Conservation (phyloP, 2,113 vertebrate species). For the Petroica traversi region DNA sequence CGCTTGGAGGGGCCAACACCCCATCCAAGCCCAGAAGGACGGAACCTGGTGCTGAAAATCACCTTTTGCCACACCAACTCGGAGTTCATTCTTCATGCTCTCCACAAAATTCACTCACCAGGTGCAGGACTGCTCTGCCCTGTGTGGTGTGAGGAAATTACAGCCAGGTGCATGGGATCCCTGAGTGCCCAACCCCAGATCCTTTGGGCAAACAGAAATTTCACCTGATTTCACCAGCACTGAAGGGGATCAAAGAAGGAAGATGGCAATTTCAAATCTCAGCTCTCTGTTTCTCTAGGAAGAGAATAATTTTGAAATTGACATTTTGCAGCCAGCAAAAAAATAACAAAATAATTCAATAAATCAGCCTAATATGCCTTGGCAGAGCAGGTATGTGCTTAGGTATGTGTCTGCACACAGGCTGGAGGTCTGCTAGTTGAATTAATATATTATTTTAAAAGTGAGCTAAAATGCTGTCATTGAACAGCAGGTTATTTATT, state of each 20-base stretch:
- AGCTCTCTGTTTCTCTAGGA: not conserved
- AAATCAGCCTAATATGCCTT: not conserved
- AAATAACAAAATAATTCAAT: not conserved
- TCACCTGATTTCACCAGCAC: not conserved
- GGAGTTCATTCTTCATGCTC: not conserved
- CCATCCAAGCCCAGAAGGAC: not conserved
- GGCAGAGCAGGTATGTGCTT: not conserved
- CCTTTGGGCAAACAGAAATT: not conserved
- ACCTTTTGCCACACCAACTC: not conserved
- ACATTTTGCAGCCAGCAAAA: not conserved
- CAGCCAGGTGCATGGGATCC: fast-evolving
- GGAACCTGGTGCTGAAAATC: not conserved
- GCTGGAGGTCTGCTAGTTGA: not conserved
- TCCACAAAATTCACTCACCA: not conserved
- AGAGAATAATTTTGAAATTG: not conserved
- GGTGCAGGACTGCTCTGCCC: not conserved
- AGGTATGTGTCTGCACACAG: not conserved
- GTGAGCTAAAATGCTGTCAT: not conserved
- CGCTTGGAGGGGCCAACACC: not conserved
- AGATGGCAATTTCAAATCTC: not conserved
- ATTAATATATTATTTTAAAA: not conserved
- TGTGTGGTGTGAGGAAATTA: not conserved
- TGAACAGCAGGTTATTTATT: not conserved
- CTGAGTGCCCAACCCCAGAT: not conserved
- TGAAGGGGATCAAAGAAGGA: not conserved